Conservation (phyloP, 2,797 vertebrate species). For the Scyliorhinus canicula region DNA sequence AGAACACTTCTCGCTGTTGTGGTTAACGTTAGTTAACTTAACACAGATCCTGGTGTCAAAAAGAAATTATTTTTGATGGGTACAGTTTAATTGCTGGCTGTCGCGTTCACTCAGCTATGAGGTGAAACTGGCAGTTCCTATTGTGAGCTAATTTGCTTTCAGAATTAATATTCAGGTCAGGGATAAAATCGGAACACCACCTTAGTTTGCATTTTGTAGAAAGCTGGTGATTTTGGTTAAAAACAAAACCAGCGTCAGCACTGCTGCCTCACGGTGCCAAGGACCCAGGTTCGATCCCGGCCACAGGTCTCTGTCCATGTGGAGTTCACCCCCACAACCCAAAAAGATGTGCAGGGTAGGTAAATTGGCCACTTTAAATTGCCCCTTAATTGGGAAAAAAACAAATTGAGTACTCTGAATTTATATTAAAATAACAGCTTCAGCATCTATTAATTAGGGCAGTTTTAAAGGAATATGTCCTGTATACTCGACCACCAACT, state of each 20-base stretch:
- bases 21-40: neutral
- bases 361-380: no score
- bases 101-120: neutral
- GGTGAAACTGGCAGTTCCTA: neutral
- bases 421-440: no score
- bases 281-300: no score
- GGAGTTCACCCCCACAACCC: no score
- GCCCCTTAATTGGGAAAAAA: no score
- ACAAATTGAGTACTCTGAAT: no score
- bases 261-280: no score
- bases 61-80: neutral
- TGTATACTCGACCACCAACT: neutral
- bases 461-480: neutral
- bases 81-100: neutral
- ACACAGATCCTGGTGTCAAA: neutral
- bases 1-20: neutral
- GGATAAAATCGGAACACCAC: neutral
- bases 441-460: neutral
- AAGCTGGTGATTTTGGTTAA: neutral
- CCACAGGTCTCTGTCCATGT: no score
- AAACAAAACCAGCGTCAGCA: no score
- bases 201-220: neutral
- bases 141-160: neutral
- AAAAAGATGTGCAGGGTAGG: no score
- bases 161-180: neutral